Conservation (phyloP, 1,140 invertebrate genomes). For the Pristionchus pacificus region DNA sequence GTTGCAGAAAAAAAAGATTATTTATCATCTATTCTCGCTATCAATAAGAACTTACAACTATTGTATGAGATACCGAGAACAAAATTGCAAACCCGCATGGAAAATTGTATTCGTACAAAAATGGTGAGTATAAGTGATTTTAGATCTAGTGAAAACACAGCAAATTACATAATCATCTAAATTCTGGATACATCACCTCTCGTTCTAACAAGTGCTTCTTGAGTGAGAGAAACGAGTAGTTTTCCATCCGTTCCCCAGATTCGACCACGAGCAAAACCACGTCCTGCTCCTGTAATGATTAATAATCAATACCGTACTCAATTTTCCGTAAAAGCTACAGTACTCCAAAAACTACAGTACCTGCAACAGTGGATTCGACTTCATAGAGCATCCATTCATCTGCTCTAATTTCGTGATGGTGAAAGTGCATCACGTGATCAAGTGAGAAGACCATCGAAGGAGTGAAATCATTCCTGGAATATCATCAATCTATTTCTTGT, state of each 20-base stretch:
- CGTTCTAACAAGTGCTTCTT: constrained; percentile 34
- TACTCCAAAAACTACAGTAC: too few relatives aligned
- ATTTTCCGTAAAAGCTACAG: constrained; percentile 4
- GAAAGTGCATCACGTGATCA: constrained; percentile 37
- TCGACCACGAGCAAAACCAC: constrained; percentile 20
- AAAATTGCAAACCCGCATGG: too few relatives aligned
- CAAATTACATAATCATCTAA: constrained; percentile 8
- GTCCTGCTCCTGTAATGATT: constrained; percentile 7
- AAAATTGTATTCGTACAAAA: too few relatives aligned
- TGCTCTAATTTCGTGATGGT: constrained; percentile 15
- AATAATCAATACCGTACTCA: not conserved
- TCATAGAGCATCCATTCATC: constrained; percentile 36
- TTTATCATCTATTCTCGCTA: too few relatives aligned
- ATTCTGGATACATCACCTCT: constrained; percentile 4
- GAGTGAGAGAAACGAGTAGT: constrained; percentile 26
- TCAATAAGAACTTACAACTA: too few relatives aligned
- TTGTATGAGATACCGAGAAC: too few relatives aligned
- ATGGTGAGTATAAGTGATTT: too few relatives aligned
- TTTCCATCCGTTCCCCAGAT: constrained; percentile 26
- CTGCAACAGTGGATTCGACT: constrained; percentile 16
- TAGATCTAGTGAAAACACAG: not conserved
- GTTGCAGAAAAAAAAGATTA: too few relatives aligned
- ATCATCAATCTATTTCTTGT: not conserved
- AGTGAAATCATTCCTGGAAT: constrained; percentile 27
- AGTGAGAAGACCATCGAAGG: constrained; percentile 32